Evolutionary conservation across 2,797 vertebrate genomes (phyloP).

Genomic region (Cossypha heuglini): DNA sequence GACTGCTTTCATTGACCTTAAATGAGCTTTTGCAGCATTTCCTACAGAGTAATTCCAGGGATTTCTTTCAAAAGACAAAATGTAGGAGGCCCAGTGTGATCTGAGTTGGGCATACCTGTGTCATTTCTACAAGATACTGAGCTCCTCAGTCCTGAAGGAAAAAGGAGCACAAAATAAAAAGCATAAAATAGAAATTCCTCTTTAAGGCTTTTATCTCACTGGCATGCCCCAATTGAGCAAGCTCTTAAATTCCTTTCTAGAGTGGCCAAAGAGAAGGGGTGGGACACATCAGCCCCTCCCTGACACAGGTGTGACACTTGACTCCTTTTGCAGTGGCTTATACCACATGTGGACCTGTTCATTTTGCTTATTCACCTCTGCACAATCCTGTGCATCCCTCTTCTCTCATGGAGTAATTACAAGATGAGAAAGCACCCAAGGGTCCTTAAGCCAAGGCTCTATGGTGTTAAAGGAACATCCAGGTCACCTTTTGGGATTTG

Average conservation of each 20-base stretch:
- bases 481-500: background rate
- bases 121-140: background rate
- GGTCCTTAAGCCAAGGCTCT: background rate
- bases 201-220: background rate
- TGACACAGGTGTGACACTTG: rapidly evolving
- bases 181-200: background rate
- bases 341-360: rapidly evolving
- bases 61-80: background rate
- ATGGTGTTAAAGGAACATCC: background rate
- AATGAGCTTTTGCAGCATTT: background rate
- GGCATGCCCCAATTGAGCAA: background rate
- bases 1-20: background rate
- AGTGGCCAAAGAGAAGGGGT: background rate
- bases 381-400: too few species aligned
- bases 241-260: background rate
- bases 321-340: background rate
- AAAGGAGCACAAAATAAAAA: background rate
- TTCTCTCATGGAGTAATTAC: background rate
- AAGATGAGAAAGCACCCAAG: background rate
- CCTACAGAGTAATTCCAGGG: background rate
- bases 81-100: background rate
- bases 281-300: rapidly evolving
- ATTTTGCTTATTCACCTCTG: background rate
- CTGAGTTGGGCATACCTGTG: background rate
- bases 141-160: background rate